These are phyloP conservation scores for Sigmodon hispidus DNA, from an alignment of 2,113 vertebrate species.

Conservation along the genomic window DNA sequence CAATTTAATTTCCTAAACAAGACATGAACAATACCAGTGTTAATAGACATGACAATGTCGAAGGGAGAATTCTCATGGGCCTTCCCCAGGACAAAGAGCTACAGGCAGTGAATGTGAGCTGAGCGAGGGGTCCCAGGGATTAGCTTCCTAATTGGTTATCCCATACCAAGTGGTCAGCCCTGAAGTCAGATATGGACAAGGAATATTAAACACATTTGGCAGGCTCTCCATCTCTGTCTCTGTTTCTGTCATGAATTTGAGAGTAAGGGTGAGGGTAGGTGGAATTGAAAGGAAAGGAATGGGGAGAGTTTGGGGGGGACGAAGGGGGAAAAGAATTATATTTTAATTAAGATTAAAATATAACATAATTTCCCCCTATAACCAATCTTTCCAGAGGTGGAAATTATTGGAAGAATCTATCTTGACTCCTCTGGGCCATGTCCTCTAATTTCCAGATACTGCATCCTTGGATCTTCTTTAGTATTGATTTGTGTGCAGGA, in stretches of 20 bases:
- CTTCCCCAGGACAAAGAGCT: not conserved
- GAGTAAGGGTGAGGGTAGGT: too few species aligned
- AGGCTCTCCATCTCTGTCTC: not conserved
- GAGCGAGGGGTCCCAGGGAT: not conserved
- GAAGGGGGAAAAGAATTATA: not conserved
- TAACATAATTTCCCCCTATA: not conserved
- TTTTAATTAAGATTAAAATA: not conserved
- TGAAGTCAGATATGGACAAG: too few species aligned
- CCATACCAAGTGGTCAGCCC: not conserved
- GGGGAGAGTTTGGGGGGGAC: not conserved
- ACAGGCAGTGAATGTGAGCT: not conserved
- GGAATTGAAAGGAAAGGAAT: not conserved
- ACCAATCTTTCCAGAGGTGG: not conserved
- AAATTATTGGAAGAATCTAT: not conserved
- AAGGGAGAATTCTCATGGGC: not conserved
- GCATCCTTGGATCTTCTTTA: not conserved
- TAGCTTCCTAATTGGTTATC: not conserved
- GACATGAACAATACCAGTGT: not conserved
- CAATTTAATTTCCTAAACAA: not conserved
- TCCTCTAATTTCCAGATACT: constrained; percentile 53
- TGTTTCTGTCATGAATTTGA: not conserved
- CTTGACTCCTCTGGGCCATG: constrained; percentile 33
- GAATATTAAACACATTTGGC: not conserved
- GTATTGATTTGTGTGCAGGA: constrained; percentile 4
- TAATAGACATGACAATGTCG: not conserved